These are phyloP conservation scores for Dascillus cervinus DNA, from an alignment of 2,888 invertebrate genomes.

Conservation along the genomic window DNA sequence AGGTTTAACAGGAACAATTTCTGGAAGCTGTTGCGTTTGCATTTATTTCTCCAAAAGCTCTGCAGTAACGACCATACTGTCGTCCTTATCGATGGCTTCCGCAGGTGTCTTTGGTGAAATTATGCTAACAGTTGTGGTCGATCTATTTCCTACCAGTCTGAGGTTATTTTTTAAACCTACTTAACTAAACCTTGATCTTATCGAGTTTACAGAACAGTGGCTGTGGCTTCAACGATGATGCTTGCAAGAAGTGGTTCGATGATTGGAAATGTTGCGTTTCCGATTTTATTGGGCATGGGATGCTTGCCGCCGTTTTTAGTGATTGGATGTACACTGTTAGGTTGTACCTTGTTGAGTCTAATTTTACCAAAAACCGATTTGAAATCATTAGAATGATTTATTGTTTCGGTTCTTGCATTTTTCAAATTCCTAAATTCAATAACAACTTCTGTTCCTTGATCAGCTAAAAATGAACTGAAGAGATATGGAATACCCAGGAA, in stretches of 20 bases:
- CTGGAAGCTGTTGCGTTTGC: constrained; percentile 45
- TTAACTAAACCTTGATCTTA: not conserved
- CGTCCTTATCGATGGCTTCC: constrained; percentile 48
- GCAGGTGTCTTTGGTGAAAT: constrained; percentile 52
- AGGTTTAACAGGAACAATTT: constrained; percentile 29
- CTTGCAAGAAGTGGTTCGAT: constrained; percentile 62
- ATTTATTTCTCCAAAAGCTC: constrained; percentile 53
- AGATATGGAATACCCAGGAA: no score
- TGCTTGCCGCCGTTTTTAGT: constrained; percentile 67
- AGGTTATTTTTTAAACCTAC: constrained; percentile 40
- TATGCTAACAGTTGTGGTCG: constrained; percentile 54
- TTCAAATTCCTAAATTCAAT: no score
- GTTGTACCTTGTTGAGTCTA: constrained; percentile 34
- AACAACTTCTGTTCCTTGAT: no score
- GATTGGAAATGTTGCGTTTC: constrained; percentile 63
- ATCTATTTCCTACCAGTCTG: constrained; percentile 58
- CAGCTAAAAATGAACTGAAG: no score
- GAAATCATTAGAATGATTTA: not conserved
- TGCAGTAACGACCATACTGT: constrained; percentile 46
- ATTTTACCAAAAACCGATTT: not conserved
- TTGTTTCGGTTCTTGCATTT: no score
- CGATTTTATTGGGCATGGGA: constrained; percentile 57
- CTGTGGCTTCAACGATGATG: constrained; percentile 64
- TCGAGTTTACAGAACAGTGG: constrained; percentile 57
- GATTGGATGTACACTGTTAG: constrained; percentile 53